Base-by-base conservation (phyloP, 1,140 invertebrate species). In the Solenopsis fugax region DNA sequence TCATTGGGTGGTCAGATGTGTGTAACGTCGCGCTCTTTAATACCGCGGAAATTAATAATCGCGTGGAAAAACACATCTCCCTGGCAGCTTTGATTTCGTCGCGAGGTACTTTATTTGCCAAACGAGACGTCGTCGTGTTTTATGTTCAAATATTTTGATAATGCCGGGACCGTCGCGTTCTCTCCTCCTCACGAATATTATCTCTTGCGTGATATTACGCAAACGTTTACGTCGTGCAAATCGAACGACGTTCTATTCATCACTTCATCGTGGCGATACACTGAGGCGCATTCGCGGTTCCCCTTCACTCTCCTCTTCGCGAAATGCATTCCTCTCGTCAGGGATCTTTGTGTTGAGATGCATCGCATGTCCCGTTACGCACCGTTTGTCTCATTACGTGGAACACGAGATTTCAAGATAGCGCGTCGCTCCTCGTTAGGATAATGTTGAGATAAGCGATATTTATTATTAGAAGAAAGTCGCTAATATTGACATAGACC, bases 131-230 rank as follows among this genome's bases (percentile, higher is more conserved):
- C 58, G 58, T 13, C 29, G 54, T 84, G n/a, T 24, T 84, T 60
- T 84, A 69, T 62, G 13, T 50, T 75, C 48, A 73, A 84, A 84
- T 84, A 75, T 84, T 84, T 60, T 73, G 29, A 37, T 37, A 60
- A 60, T 50, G 13, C 54, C 18, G 18, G 34, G 4, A 50, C 13
- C 5, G 16, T 1, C 10, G 77, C 54, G 2, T 9, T 34, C 2
- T 41, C 16, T 21, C 16, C 34, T 18, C 41, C 37, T 1, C 4
- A 37, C 45, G 69, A 34, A 73, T 50, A 62, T 84, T 75, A 84
- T 84, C 41, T 75, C 41, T 72, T 24, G 24, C n/a, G 18, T 10
- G 54, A 75, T 84, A 75, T 84, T 84, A 84, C 24, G 54, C 80
- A 60, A 84, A 84, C 41, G 21, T 58, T 56, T 18, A 29, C 29